Conservation (phyloP, 1,140 invertebrate species). For the Leucophenga varia region DNA sequence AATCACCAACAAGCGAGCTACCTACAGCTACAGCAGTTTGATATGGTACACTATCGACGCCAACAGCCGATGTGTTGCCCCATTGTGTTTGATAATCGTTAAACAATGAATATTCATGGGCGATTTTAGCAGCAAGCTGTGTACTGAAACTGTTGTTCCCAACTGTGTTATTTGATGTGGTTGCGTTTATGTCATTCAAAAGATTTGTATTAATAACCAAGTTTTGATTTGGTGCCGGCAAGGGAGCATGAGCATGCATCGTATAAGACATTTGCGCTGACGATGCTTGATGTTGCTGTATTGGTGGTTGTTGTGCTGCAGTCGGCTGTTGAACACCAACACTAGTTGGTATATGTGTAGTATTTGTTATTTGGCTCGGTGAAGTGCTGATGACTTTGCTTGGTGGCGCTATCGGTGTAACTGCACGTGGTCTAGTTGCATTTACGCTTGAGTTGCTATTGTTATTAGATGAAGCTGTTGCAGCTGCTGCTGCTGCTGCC, state of each 20-base stretch:
- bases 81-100: slow-evolving; percentile 70
- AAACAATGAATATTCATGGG: slow-evolving; percentile 76
- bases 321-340: slow-evolving; percentile 4
- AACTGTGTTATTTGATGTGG: slow-evolving; percentile 4
- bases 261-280: slow-evolving; percentile 4
- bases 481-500: slow-evolving; percentile 16
- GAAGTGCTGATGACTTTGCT: slow-evolving; percentile 25
- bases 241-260: slow-evolving; percentile 11
- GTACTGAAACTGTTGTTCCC: slow-evolving; percentile 38
- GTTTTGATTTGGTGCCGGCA: slow-evolving; percentile 21
- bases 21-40: slow-evolving; percentile 42
- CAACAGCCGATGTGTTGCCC: slow-evolving; percentile 62
- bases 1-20: slow-evolving; percentile 59
- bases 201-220: slow-evolving; percentile 40
- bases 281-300: slow-evolving; percentile 10
- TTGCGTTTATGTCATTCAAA: slow-evolving; percentile 27
- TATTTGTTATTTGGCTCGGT: slow-evolving; percentile 16
- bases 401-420: slow-evolving; percentile 46
- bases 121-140: slow-evolving; percentile 40
- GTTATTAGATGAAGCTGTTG: slow-evolving; percentile 5
- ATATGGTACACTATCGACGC: slow-evolving; percentile 39
- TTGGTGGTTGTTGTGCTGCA: slow-evolving; percentile 8
- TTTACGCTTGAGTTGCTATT: slow-evolving; percentile 12
- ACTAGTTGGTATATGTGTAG: slow-evolving; percentile 13
- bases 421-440: slow-evolving; percentile 21